Base-by-base conservation (phyloP, 2,113 vertebrate species). In the Narcine bancroftii region DNA sequence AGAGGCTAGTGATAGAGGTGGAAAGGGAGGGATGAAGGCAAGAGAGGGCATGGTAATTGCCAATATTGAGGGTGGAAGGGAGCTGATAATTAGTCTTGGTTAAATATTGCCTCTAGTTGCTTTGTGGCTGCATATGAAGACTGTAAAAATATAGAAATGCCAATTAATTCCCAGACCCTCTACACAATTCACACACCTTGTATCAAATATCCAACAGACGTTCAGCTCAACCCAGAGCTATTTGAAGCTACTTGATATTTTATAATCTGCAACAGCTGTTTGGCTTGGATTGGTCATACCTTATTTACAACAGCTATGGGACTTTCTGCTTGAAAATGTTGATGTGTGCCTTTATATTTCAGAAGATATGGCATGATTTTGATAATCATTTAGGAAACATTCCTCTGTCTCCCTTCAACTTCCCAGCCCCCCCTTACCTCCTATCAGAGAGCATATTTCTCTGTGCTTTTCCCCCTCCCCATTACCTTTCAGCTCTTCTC, bases 221-320 rank as follows among this genome's bases (percentile, higher is more conserved):
- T 39, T 69, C 63, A 91, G 69, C 63, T 21, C 2, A 24, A 0
- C 63, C 39, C 87, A 91, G 87, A 42, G 42, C 87, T 69, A 39
- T 63, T n/a, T 56, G 83, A 87, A 87, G 53, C 83, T 87, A 87
- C 33, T 87, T 87, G 56, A 87, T 87, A 87, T 87, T 87, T 87
- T 5, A 63, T 87, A 87, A 63, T 63, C 53, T 63, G 24, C 60
- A 87, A 17, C 56, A 87, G 56, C 33, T 87, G 83, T 87, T 87
- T 87, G 83, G 17, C 56, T 87, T 39, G n/a, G 83, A 21, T 87
- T 87, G 60, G 83, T 87, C 15, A 87, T 63, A n/a, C 53, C 33
- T 87, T 87, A 36, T 87, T 87, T 87, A 87, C 50, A 39, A 39
- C 36, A 36, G 83, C 50, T 36, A 56, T 6, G 50, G 33, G 29